phyloP scores from a whole-genome alignment of 1,140 invertebrate genomes.

The Saccostrea glomerata region DNA sequence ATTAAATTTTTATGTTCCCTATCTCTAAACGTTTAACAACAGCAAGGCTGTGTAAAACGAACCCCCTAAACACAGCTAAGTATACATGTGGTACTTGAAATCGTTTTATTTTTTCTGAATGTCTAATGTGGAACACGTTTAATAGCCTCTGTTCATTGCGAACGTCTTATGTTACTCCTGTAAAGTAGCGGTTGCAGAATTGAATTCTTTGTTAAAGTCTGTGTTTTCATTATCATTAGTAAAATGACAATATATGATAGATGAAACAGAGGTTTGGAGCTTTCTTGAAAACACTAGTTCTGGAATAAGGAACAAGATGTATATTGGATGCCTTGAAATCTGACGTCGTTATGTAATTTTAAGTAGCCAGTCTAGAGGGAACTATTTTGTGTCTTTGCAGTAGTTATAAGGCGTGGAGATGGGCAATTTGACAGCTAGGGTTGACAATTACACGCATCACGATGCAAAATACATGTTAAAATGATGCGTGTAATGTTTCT shows the following conservation, averaged over 20 bases:
- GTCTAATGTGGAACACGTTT: background rate
- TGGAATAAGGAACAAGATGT: background rate
- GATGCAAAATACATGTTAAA: background rate
- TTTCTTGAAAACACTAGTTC: background rate
- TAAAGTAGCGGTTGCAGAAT: background rate
- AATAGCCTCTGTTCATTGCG: background rate
- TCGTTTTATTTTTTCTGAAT: background rate
- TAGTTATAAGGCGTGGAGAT: background rate
- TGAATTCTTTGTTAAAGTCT: background rate
- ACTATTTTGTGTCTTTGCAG: background rate
- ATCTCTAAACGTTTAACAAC: background rate
- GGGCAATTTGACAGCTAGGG: background rate
- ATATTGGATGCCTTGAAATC: background rate
- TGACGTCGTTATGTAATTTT: slow-evolving; percentile 2
- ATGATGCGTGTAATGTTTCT: background rate
- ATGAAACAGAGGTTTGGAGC: background rate
- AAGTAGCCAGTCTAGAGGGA: background rate
- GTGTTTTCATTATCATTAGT: slow-evolving; percentile 2
- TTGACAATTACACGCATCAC: background rate
- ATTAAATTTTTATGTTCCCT: background rate
- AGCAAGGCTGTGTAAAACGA: background rate
- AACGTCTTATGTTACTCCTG: background rate
- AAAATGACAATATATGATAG: background rate
- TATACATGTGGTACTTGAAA: background rate
- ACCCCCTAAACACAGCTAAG: background rate